These are phyloP conservation scores for Bursaphelenchus okinawaensis DNA, from an alignment of 2,888 invertebrate genomes.

Conservation along the genomic window DNA sequence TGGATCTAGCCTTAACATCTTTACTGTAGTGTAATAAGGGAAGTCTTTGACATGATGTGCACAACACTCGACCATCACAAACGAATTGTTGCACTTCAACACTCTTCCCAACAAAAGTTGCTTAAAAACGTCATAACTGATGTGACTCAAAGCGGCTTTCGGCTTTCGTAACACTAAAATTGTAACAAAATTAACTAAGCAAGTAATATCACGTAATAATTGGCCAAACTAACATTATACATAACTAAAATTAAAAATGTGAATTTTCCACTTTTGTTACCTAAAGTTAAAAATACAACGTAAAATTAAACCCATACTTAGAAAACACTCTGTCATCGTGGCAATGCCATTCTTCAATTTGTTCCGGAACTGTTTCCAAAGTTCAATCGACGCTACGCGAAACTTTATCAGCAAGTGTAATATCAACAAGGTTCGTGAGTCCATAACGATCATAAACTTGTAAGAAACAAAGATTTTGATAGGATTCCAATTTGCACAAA, in stretches of 20 bases:
- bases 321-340: not conserved
- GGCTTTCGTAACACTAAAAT: not conserved
- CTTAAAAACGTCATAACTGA: not conserved
- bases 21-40: not conserved
- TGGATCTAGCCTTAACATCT: not conserved
- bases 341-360: not conserved
- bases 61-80: not conserved
- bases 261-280: not conserved
- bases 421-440: not conserved
- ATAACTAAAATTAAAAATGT: no score
- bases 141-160: no score
- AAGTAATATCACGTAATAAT: no score
- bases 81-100: not conserved
- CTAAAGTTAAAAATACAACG: not conserved
- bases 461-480: not conserved
- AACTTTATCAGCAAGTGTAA: not conserved
- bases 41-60: not conserved
- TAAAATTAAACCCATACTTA: not conserved
- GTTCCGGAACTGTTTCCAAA: not conserved
- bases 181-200: no score
- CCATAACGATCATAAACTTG: not conserved
- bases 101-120: not conserved
- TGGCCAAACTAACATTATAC: not conserved
- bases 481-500: not conserved
- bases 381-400: not conserved